These are phyloP conservation scores for Antrozous pallidus DNA, from an alignment of 2,797 vertebrate genomes.

Conservation along the genomic window DNA sequence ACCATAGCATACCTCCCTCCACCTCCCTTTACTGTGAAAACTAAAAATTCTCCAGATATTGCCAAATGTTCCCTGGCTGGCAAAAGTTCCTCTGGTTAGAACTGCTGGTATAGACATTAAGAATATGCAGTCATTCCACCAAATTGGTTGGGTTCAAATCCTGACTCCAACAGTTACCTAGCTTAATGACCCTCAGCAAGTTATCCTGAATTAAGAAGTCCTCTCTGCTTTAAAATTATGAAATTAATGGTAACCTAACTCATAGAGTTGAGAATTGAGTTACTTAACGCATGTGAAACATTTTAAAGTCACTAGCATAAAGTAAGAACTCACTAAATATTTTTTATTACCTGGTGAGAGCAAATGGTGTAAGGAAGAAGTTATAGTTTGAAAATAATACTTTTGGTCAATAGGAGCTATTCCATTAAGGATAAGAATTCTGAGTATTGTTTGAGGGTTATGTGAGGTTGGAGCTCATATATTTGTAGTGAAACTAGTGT, in stretches of 20 bases:
- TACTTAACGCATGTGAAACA: background rate
- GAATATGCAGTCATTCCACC: background rate
- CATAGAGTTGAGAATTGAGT: background rate
- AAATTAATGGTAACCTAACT: background rate
- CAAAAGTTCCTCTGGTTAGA: background rate
- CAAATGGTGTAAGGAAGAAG: background rate
- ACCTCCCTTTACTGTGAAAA: background rate
- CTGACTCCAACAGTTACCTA: background rate
- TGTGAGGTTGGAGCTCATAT: background rate
- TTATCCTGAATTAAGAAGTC: conserved; percentile 34
- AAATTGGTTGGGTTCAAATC: background rate
- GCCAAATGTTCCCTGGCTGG: background rate
- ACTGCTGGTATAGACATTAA: background rate
- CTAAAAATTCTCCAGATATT: background rate
- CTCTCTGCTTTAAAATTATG: conserved; percentile 34
- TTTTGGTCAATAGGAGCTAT: background rate
- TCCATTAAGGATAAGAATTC: background rate
- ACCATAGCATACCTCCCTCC: fast-evolving
- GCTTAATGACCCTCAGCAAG: background rate
- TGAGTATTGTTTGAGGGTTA: background rate
- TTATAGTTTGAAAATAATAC: conserved; percentile 29
- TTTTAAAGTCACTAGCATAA: background rate
- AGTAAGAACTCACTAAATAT: background rate
- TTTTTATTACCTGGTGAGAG: background rate
- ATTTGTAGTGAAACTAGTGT: background rate